A percentile compares a stretch with the other conserved stretches of the same genome.
These are phyloP conservation scores for Phycodurus eques DNA, from an alignment of 2,113 vertebrate species.

Conservation along the genomic window DNA sequence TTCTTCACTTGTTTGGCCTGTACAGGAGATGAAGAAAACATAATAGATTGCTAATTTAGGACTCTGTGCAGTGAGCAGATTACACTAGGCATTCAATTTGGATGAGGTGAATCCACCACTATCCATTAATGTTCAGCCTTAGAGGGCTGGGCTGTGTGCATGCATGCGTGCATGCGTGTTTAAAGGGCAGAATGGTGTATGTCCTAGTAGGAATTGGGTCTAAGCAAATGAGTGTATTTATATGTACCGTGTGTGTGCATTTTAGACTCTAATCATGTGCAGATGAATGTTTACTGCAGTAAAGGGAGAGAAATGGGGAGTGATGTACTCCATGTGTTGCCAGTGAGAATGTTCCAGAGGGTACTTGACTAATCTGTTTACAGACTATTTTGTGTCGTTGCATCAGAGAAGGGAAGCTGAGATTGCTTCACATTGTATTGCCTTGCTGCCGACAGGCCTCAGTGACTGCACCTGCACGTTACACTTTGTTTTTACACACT, in stretches of 20 bases:
- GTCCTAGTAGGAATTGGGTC: constrained; percentile 50
- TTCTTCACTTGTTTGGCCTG: too few relatives aligned
- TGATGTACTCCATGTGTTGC: constrained; percentile 67
- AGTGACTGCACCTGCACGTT: constrained; percentile 10
- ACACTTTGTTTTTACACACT: not conserved
- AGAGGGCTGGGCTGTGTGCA: not conserved
- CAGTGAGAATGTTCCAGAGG: constrained; percentile 34
- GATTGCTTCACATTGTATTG: constrained; percentile 8
- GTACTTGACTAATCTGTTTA: constrained; percentile 12
- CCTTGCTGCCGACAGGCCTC: constrained; percentile 6
- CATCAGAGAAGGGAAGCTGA: constrained; percentile 15
- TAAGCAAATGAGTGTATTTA: constrained; percentile 48
- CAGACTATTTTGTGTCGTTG: constrained; percentile 20
- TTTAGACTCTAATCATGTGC: constrained; percentile 58
- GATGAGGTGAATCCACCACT: not conserved
- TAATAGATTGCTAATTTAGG: not conserved
- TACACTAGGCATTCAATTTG: not conserved
- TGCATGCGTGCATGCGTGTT: not conserved
- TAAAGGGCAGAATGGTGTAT: constrained; percentile 28
- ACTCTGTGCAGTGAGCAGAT: not conserved
- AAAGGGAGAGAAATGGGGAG: constrained; percentile 62
- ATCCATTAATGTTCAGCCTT: not conserved
- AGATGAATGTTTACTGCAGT: constrained; percentile 67
- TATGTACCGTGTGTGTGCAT: constrained; percentile 26
- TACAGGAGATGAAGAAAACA: too few relatives aligned